A percentile compares a stretch with the other conserved stretches of the same genome.
Conservation (phyloP, 2,113 vertebrate species). For the Hippotragus niger region DNA sequence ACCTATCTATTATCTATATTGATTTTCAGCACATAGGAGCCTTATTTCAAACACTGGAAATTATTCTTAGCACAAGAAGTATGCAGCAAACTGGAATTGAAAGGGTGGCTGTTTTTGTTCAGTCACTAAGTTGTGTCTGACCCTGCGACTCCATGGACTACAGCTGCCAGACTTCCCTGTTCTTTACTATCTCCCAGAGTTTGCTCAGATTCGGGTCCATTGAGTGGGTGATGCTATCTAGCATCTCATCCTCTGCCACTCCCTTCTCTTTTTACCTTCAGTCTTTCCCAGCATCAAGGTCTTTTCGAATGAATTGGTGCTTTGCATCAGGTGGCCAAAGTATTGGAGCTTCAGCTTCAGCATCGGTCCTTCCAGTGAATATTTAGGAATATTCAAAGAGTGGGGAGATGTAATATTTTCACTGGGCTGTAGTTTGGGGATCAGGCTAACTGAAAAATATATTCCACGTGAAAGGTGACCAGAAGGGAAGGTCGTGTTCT, state of each 20-base stretch:
- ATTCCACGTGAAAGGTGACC: rapidly evolving
- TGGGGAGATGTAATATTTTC: too few relatives aligned
- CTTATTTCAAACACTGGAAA: not conserved
- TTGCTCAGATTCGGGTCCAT: not conserved
- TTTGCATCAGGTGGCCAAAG: not conserved
- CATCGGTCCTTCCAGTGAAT: not conserved
- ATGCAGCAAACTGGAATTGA: not conserved
- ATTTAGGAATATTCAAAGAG: not conserved
- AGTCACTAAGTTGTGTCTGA: not conserved
- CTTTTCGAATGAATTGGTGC: not conserved
- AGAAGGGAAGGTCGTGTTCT: not conserved
- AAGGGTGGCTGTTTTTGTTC: not conserved
- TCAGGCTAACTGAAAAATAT: not conserved
- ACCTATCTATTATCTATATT: not conserved
- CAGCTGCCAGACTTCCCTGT: not conserved
- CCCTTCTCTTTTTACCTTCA: not conserved
- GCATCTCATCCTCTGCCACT: not conserved
- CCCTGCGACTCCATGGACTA: not conserved
- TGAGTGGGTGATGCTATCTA: not conserved
- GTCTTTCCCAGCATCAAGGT: not conserved
- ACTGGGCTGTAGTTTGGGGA: not conserved
- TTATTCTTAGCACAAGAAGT: not conserved
- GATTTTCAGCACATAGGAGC: not conserved
- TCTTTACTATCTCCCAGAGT: not conserved
- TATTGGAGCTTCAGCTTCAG: not conserved